Conservation (phyloP, 2,797 vertebrate species). For the Molossus alvarezi region DNA sequence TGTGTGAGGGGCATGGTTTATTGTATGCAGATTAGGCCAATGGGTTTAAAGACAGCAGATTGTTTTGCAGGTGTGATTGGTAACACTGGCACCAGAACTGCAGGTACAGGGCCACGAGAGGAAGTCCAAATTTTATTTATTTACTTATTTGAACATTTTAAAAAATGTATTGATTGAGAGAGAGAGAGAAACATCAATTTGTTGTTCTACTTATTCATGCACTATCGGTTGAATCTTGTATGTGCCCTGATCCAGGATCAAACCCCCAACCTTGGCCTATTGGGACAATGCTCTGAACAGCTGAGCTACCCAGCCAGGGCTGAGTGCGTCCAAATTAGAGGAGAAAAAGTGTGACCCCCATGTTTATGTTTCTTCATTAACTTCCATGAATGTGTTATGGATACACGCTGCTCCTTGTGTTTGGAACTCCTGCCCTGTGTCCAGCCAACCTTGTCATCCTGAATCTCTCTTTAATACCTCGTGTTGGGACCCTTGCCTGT, state of each 20-base stretch:
- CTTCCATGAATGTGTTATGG: background rate
- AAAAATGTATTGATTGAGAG: too few relatives aligned
- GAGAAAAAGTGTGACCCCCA: background rate
- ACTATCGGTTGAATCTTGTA: too few relatives aligned
- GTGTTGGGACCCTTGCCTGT: background rate
- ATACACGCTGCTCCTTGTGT: background rate
- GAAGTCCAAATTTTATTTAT: background rate
- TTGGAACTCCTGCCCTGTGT: background rate
- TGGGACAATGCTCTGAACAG: too few relatives aligned
- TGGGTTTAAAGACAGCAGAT: slow-evolving; percentile 21
- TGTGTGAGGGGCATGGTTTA: background rate
- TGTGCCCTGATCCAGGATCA: too few relatives aligned
- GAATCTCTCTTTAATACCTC: background rate
- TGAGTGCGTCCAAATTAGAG: background rate
- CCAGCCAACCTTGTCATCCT: background rate
- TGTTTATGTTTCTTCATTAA: background rate
- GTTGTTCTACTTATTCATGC: background rate
- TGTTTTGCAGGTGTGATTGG: background rate
- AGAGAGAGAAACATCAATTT: too few relatives aligned
- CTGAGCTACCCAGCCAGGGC: too few relatives aligned
- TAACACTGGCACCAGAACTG: background rate
- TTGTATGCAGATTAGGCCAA: background rate
- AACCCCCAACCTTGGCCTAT: too few relatives aligned
- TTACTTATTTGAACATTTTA: too few relatives aligned
- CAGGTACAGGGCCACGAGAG: background rate